Evolutionary conservation across 2,113 vertebrate species (phyloP).

Genomic region (Pangasianodon gigas): DNA sequence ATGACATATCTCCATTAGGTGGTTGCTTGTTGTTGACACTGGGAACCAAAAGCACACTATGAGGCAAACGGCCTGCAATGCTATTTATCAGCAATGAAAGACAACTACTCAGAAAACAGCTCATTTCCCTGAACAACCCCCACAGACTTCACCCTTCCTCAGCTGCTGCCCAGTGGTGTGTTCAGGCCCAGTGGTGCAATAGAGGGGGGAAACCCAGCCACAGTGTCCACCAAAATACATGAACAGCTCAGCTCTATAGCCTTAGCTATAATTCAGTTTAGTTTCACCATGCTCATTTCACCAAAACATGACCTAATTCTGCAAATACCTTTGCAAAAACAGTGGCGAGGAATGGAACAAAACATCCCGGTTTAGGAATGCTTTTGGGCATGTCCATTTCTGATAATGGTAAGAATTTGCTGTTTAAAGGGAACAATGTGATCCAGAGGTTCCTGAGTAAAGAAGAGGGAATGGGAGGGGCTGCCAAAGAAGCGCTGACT

Average conservation of each 20-base stretch:
- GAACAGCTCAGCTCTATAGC: constrained; percentile 6
- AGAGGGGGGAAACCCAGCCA: constrained; percentile 16
- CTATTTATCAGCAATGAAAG: constrained; percentile 36
- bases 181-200: constrained; percentile 5
- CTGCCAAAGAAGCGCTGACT: constrained; percentile 45
- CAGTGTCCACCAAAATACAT: constrained; percentile 10
- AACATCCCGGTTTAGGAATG: constrained; percentile 6
- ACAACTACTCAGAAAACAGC: constrained; percentile 41
- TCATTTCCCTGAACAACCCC: constrained; percentile 43
- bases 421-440: constrained; percentile 7
- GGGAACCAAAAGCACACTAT: constrained; percentile 32
- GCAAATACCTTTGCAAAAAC: constrained; percentile 1
- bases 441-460: constrained; percentile 3
- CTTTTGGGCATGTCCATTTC: constrained; percentile 5
- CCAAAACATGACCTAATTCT: constrained; percentile 43
- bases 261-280: not conserved
- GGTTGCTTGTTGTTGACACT: constrained; percentile 30
- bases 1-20: constrained; percentile 27
- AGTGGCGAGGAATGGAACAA: not conserved
- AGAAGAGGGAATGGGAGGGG: constrained; percentile 14
- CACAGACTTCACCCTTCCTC: not conserved
- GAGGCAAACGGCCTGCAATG: constrained; percentile 48
- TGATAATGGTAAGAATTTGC: constrained; percentile 1
- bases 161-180: constrained; percentile 33
- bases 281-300: constrained; percentile 11